Evolutionary conservation across 2,113 vertebrate genomes (phyloP).

Genomic region (Erinaceus europaeus): DNA sequence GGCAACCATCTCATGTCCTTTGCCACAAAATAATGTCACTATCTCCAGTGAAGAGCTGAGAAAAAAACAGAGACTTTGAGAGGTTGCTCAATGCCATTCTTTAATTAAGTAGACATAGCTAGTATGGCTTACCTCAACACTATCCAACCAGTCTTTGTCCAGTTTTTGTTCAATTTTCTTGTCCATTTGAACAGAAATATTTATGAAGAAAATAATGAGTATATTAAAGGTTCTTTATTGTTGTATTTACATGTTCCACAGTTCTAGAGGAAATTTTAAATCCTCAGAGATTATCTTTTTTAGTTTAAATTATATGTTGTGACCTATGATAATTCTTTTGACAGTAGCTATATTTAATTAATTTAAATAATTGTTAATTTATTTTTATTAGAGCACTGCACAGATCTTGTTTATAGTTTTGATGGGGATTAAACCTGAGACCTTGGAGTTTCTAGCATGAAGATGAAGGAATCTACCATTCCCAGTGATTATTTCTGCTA

Average conservation of each 20-base stretch:
- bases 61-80: constrained; percentile 15
- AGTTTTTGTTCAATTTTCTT: neutral
- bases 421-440: too few species aligned
- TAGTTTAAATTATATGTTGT: neutral
- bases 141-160: neutral
- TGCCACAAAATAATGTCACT: neutral
- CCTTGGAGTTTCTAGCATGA: too few species aligned
- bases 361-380: neutral
- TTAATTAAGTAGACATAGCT: neutral
- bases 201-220: neutral
- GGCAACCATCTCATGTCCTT: neutral
- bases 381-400: too few species aligned
- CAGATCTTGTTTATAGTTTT: too few species aligned
- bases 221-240: neutral
- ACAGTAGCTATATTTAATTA: neutral
- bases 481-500: too few species aligned
- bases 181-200: too few species aligned
- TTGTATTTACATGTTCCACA: neutral
- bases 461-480: too few species aligned
- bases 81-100: neutral
- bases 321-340: neutral
- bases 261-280: constrained; percentile 4
- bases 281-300: neutral
- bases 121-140: neutral
- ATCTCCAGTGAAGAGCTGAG: neutral